Percentiles rank a stretch among this genome's conserved stretches.
phyloP scores from a whole-genome alignment of 2,113 vertebrate species.

The Stercorarius parasiticus region DNA sequence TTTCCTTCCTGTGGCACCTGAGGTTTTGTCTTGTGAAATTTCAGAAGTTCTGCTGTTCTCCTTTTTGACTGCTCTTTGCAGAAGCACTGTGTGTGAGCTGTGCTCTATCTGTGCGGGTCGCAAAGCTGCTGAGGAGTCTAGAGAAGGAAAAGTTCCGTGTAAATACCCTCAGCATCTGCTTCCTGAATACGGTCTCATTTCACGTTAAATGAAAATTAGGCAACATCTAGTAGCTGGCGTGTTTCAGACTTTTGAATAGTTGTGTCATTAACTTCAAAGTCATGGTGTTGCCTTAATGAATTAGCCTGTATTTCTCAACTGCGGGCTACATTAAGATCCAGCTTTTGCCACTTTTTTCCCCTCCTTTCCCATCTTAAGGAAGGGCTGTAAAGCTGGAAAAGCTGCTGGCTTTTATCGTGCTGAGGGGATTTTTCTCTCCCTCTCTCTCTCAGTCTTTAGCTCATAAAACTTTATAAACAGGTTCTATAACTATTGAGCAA shows the following conservation, averaged over 20 bases:
- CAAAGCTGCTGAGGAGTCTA: not conserved
- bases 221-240: not conserved
- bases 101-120: not conserved
- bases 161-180: not conserved
- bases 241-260: not conserved
- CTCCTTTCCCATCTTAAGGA: not conserved
- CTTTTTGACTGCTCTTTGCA: not conserved
- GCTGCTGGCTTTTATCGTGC: not conserved
- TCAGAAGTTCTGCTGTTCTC: not conserved
- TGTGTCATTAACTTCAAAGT: accelerated
- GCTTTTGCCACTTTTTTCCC: not conserved
- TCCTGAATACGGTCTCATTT: not conserved
- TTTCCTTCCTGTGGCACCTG: not conserved
- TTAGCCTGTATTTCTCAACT: not conserved
- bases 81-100: not conserved
- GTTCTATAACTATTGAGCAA: not conserved
- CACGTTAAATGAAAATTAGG: not conserved
- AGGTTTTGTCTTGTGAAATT: not conserved
- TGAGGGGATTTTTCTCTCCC: not conserved
- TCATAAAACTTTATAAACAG: not conserved
- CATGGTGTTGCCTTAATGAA: not conserved
- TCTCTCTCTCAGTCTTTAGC: not conserved
- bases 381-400: not conserved
- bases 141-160: not conserved
- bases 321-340: not conserved